Conservation (phyloP, 1,140 invertebrate species). For the Halictus rubicundus region DNA sequence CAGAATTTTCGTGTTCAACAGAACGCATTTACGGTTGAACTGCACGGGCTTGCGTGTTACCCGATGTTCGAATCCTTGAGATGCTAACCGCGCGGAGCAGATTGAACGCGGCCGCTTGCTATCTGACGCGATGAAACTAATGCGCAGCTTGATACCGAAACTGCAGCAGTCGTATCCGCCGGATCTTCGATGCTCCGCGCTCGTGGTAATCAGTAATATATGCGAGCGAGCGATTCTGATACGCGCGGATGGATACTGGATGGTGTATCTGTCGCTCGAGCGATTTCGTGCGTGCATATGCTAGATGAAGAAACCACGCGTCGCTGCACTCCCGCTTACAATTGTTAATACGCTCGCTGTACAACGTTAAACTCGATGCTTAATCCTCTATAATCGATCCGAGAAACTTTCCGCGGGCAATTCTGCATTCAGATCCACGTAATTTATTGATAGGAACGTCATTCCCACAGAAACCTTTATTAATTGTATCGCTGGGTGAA, state of each 20-base stretch:
- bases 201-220: constrained; percentile 38
- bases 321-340: background rate
- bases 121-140: constrained; percentile 48
- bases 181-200: constrained; percentile 34
- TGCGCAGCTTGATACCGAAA: constrained; percentile 22
- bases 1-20: too few species aligned
- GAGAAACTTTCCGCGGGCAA: too few species aligned
- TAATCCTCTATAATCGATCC: too few species aligned
- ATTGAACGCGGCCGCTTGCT: constrained; percentile 43
- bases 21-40: too few species aligned
- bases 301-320: background rate
- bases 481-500: too few species aligned
- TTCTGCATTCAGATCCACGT: too few species aligned
- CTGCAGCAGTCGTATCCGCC: constrained; percentile 26
- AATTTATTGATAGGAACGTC: too few species aligned
- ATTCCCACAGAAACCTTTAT: too few species aligned
- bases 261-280: background rate
- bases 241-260: constrained; percentile 13
- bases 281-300: constrained; percentile 2
- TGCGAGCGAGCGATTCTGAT: constrained; percentile 5
- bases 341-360: too few species aligned
- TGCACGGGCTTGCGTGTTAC: constrained; percentile 12
- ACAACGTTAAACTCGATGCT: too few species aligned
- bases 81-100: constrained; percentile 19
- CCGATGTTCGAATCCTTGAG: constrained; percentile 32